phyloP scores from a whole-genome alignment of 2,888 invertebrate genomes.

The Drosophila nr. medialis region DNA sequence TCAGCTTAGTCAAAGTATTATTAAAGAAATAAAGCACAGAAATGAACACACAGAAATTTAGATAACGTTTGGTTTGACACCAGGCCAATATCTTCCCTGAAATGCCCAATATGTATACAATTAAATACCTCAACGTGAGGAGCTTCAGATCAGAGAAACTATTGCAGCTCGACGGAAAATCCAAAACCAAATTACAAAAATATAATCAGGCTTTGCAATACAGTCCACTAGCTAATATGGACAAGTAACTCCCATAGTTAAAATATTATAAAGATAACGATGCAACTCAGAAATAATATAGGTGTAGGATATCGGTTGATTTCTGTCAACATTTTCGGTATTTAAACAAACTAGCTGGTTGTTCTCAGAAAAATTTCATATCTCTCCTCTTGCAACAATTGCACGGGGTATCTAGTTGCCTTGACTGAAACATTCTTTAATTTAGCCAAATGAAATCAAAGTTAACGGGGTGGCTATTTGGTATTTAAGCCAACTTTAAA shows the following conservation, averaged over 20 bases:
- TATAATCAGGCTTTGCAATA: neutral
- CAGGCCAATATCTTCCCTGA: neutral
- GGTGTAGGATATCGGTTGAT: neutral
- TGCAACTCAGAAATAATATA: neutral
- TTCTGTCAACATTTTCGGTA: neutral
- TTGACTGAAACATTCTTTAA: neutral
- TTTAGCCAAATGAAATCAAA: slow-evolving; percentile 47
- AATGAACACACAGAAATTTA: neutral
- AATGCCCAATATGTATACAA: neutral
- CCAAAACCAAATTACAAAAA: neutral
- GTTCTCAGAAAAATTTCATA: neutral
- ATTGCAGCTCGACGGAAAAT: neutral
- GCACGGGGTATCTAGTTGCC: slow-evolving; percentile 6
- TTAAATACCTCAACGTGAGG: neutral
- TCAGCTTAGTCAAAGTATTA: neutral
- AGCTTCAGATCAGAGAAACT: neutral
- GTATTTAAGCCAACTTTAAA: slow-evolving; percentile 61
- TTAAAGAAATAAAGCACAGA: neutral
- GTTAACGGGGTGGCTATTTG: slow-evolving; percentile 28
- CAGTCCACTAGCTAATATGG: neutral
- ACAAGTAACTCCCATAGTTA: neutral
- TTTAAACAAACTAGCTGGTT: neutral
- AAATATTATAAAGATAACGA: neutral
- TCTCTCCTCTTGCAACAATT: neutral
- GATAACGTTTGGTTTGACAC: neutral